phyloP scores from a whole-genome alignment of 2,797 vertebrate genomes.

The Acanthiza pusilla region DNA sequence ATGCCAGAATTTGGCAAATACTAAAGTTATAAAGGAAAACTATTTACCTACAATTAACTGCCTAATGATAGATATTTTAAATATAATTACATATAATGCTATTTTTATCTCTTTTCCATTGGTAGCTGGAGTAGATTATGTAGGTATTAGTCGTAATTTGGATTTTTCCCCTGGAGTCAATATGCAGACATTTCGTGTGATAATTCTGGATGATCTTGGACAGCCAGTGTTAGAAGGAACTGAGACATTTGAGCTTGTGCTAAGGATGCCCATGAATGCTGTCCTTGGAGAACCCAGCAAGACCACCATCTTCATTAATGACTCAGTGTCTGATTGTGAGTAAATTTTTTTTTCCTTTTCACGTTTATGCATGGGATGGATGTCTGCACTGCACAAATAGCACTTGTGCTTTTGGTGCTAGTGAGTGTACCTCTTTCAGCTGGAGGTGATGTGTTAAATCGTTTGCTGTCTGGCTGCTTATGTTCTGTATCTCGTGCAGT shows the following conservation, averaged over 20 bases:
- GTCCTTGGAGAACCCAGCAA: conserved; percentile 88
- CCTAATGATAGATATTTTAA: neutral
- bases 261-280: conserved; percentile 90
- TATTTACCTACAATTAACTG: neutral
- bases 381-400: neutral
- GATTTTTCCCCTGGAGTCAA: conserved; percentile 90
- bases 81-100: neutral
- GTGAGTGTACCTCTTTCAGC: neutral
- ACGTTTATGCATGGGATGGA: neutral
- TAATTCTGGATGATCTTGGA: conserved; percentile 91
- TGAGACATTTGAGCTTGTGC: conserved; percentile 88
- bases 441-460: neutral
- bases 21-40: neutral
- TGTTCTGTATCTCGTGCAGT: neutral
- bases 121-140: conserved; percentile 90
- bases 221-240: conserved; percentile 87
- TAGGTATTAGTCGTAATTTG: conserved; percentile 91
- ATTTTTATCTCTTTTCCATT: neutral
- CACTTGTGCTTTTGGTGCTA: neutral
- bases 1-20: neutral
- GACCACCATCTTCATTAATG: conserved; percentile 85
- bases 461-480: neutral
- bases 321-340: conserved; percentile 91
- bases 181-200: conserved; percentile 85
- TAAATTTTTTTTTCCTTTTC: neutral